Percentiles rank a stretch among this genome's conserved stretches.
phyloP scores from a whole-genome alignment of 2,113 vertebrate species.

The Clinocottus analis region DNA sequence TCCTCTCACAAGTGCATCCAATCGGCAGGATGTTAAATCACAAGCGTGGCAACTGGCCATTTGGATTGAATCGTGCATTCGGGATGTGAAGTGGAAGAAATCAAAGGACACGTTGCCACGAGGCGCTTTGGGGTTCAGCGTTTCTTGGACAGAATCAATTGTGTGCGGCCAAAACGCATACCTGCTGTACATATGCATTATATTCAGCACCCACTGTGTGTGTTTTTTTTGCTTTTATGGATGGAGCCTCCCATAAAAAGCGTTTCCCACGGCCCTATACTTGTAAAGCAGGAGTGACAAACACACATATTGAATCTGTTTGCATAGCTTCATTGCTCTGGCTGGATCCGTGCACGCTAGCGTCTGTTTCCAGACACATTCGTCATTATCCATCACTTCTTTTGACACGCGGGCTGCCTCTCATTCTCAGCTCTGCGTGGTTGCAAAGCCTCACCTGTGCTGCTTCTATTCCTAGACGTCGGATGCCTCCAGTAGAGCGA shows the following conservation, averaged over 20 bases:
- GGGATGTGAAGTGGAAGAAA: not conserved
- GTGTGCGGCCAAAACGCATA: not conserved
- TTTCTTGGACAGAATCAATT: not conserved
- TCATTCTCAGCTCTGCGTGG: slow-evolving; percentile 27
- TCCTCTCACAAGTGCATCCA: slow-evolving; percentile 16
- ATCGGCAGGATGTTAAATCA: no score
- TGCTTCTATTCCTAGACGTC: slow-evolving; percentile 65
- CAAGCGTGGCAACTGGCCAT: no score
- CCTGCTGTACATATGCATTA: not conserved
- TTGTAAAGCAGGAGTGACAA: not conserved
- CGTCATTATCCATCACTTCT: slow-evolving; percentile 43
- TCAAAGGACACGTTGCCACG: not conserved
- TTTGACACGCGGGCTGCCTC: slow-evolving; percentile 29
- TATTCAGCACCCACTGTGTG: not conserved
- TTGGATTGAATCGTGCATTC: not conserved
- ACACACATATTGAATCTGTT: not conserved
- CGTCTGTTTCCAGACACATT: slow-evolving; percentile 38
- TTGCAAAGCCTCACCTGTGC: slow-evolving; percentile 52
- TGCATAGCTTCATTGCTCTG: not conserved
- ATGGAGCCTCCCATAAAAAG: not conserved
- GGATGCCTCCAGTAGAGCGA: slow-evolving; percentile 43
- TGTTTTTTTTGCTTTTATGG: not conserved
- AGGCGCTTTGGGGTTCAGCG: rapidly evolving
- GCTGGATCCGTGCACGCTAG: slow-evolving; percentile 1
- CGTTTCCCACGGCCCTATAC: not conserved